Conservation (phyloP, 2,888 invertebrate genomes). For the Chromoteleia sp. region DNA sequence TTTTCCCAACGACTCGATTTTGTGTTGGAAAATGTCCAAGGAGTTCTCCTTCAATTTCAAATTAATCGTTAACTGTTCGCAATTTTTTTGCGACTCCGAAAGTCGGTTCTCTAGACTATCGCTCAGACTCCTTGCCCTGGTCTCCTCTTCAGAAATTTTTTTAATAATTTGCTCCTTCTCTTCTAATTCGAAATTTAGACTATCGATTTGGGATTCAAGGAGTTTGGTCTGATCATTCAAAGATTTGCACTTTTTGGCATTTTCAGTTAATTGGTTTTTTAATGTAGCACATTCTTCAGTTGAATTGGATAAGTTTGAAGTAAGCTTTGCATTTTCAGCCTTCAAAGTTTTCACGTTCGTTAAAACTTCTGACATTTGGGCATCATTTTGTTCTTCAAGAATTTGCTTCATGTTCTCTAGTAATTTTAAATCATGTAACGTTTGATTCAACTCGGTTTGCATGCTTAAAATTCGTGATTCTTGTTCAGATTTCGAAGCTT, state of each 20-base stretch:
- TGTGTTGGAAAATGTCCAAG: constrained; percentile 64
- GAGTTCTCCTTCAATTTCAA: constrained; percentile 73
- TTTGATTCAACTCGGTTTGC: constrained; percentile 56
- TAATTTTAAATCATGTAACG: constrained; percentile 46
- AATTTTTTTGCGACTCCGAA: constrained; percentile 50
- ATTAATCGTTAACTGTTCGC: constrained; percentile 64
- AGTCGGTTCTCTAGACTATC: constrained; percentile 41
- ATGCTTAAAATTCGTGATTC: constrained; percentile 45
- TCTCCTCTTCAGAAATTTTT: constrained; percentile 36
- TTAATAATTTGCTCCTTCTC: constrained; percentile 26
- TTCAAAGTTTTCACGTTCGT: constrained; percentile 28
- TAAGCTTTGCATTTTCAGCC: constrained; percentile 40
- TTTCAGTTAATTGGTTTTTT: constrained; percentile 18
- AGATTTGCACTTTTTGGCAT: constrained; percentile 31
- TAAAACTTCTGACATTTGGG: constrained; percentile 30
- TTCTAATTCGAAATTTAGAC: constrained; percentile 18
- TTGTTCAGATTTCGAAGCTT: constrained; percentile 31
- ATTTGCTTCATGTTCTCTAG: constrained; percentile 41
- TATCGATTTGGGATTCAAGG: constrained; percentile 10
- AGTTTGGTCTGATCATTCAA: constrained; percentile 22
- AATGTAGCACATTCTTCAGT: constrained; percentile 32
- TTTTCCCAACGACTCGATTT: constrained; percentile 70
- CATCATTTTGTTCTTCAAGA: constrained; percentile 43
- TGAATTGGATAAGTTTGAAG: constrained; percentile 1
- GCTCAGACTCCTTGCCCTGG: constrained; percentile 19